Conservation (phyloP, 2,888 invertebrate species). For the Lasioglossum calceatum region DNA sequence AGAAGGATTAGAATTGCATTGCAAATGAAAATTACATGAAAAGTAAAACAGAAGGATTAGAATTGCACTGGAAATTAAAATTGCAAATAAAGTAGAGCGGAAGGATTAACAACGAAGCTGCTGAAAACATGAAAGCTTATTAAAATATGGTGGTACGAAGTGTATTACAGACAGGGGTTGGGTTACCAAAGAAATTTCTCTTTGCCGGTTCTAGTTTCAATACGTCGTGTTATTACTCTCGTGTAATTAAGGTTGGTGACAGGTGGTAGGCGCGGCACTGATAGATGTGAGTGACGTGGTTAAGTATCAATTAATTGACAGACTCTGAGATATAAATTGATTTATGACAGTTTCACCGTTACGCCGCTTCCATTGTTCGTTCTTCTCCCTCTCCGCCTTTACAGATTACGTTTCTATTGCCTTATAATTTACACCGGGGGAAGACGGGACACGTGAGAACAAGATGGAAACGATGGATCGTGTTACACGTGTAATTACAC, state of each 20-base stretch:
- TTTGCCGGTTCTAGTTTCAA: conserved; percentile 4
- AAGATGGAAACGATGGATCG: conserved; percentile 46
- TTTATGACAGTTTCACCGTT: conserved; percentile 40
- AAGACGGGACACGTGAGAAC: conserved; percentile 40
- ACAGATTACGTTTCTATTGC: conserved; percentile 41
- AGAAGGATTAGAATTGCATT: too few relatives aligned
- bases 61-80: too few relatives aligned
- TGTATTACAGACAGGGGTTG: background rate
- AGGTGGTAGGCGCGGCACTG: conserved; percentile 57
- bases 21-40: too few relatives aligned
- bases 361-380: conserved; percentile 40
- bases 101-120: background rate
- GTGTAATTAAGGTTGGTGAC: conserved; percentile 57
- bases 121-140: background rate
- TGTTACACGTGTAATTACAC: conserved; percentile 39
- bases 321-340: conserved; percentile 53
- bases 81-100: background rate
- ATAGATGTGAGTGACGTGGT: conserved; percentile 46
- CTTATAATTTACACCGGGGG: conserved; percentile 46
- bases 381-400: background rate
- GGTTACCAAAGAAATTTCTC: background rate
- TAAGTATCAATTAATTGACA: conserved; percentile 60
- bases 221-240: conserved; percentile 10
- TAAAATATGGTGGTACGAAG: background rate
- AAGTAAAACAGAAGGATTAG: too few relatives aligned